Evolutionary conservation across 53 echinoderm and acorn worm species (phyloP), one percentile per base, ranked within the genome.

Genomic region (Holothuria leucospilota): DNA sequence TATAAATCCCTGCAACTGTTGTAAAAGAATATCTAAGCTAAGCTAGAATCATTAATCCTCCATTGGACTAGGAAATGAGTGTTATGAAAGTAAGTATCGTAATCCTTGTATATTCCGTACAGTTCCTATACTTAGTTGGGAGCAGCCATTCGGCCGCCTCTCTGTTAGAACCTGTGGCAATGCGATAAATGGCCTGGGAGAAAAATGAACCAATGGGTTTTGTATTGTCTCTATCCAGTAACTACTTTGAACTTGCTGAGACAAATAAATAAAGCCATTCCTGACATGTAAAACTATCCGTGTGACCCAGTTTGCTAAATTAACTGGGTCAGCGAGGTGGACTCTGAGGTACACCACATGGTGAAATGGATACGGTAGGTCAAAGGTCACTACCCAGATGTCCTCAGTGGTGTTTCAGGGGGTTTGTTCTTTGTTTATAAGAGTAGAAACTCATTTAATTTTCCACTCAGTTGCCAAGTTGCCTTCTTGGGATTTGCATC

Each of bases 271-370:
- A 59, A 26, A 25, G 29, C 80, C 80, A 80, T 80, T 80, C 80
- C 80, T 38, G 28, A 13, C 18, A 60, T 80, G 80, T 80, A 80
- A 80, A 80, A 51, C 80, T 53, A 80, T 80, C 52, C 53, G 38
- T 60, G 56, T 80, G 80, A 80, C 80, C 80, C 38, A 80, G 80
- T 80, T 80, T 58, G 80, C 80, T 80, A 80, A 80, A 80, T 80
- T 80, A 80, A 80, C 25, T 80, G 56, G 80, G 80, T 80, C 59
- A 80, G 29, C 60, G 59, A 51, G 59, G 56, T 61, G 80, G 80
- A 80, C 80, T 80, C 59, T 80, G 80, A 80, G 80, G 80, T 80
- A 20, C 56, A 80, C 80, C 80, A 59, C 80, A 80, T 80, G 80
- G 59, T 60, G 80, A 60, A 80, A 53, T 61, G 29, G 80, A 80